These are phyloP conservation scores for Mesembrinibis cayennensis DNA, from an alignment of 2,113 vertebrate species.

Conservation along the genomic window DNA sequence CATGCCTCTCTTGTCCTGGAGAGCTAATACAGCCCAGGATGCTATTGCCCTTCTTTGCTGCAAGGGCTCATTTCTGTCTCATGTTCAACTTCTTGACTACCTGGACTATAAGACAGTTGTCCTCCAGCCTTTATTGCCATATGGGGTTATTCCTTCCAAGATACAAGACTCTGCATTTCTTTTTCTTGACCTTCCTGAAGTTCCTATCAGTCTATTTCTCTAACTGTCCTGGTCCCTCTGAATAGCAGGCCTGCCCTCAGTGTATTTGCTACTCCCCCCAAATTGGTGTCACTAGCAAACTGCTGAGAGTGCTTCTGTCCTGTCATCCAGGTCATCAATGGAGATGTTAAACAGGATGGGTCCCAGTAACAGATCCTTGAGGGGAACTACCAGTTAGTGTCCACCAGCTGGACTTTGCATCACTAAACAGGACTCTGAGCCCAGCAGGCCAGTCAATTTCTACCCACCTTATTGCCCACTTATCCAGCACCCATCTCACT, in stretches of 20 bases:
- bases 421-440: neutral
- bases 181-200: neutral
- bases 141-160: neutral
- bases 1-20: neutral
- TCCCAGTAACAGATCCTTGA: neutral
- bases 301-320: neutral
- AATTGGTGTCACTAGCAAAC: neutral
- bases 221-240: neutral
- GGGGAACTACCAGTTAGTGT: neutral
- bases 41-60: neutral
- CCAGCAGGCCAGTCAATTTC: neutral
- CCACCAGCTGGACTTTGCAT: neutral
- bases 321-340: neutral
- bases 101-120: neutral
- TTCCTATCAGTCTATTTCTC: neutral
- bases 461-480: neutral
- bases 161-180: neutral
- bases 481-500: neutral
- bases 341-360: neutral
- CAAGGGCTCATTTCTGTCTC: neutral
- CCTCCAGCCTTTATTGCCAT: neutral
- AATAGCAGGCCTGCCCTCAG: neutral
- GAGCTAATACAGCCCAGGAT: neutral
- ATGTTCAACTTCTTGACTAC: neutral
- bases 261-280: neutral